Base-by-base conservation (phyloP, 92 coral and sea anemone species). In the Nematostella vectensis region DNA sequence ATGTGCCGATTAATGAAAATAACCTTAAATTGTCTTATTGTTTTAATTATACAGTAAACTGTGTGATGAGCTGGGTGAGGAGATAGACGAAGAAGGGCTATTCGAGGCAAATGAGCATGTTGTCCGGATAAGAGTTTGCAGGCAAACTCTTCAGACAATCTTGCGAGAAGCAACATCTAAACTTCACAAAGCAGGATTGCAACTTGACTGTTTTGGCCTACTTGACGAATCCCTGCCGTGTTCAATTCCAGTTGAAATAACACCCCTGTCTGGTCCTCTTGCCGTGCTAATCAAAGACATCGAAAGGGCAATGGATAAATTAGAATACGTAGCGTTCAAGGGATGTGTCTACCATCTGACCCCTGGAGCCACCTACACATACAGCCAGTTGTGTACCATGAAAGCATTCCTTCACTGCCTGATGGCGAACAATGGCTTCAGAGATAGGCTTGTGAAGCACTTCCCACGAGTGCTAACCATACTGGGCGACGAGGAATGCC, bases 251-350 rank as follows among this genome's bases (percentile, higher is more conserved):
- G 22, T 3, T 1, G 25, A 30, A 18, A 31, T 26, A 54, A 70
- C 64, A 45, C 73, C 79, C n/a, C 48, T 63, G 15, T 72, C 55
- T 16, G 48, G 67, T 31, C 73, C 62, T 42, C 36, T 65, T 0
- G 65, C 73, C 18, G 68, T 73, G 13, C 38, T 68, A 4, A 54
- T 56, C 54, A 74, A 67, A 38, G 75, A 74, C 55, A 74, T 74
- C 15, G 55, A 52, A 23, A 26, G 50, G 15, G 67, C 27, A 9
- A 27, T 71, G 59, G 48, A 39, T 20, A 66, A 59, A 27, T 44
- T 74, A 0, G 27, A 48, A 4, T 72, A 45, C 33, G 50, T 48
- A 0, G 38, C n/a, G 23, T 25, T 52, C 27, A 37, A 59, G 11
- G 82, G 82, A 13, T 76, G 53, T 19, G 59, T 75, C 0, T 69